Base-by-base conservation (phyloP, 1,140 invertebrate genomes). In the Diploscapter pachys region DNA sequence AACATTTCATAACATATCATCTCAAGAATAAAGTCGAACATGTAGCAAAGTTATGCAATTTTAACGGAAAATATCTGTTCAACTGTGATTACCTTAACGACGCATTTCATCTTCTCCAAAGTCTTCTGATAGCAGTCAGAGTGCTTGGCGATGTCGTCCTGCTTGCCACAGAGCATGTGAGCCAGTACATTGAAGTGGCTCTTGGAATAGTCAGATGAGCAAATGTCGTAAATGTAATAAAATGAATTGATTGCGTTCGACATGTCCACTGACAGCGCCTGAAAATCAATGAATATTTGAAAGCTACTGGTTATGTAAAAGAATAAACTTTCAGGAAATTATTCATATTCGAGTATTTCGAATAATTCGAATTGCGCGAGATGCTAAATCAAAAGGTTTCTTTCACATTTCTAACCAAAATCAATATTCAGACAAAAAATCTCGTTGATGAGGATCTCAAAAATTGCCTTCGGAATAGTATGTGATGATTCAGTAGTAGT, bases 51-150 rank as follows among this genome's bases (percentile, higher is more conserved):
- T 48, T 5, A 64, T 13, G 31, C 6, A 31, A 64, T 31, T 8
- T 31, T 31, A 31, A 31, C 31, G 31, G 31, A 31, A 31, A 31
- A 31, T 31, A 31, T 31, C 31, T 31, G 31, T 31, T 31, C 31
- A 31, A 31, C 31, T 31, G 31, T 31, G 31, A 31, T 31, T 9
- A 64, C 63, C 56, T 67, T 68, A 2, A 61, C 57, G 5, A 68
- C 63, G 62, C 73, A 82, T 53, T 73, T 76, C 57, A 63, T 64
- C 55, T 81, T 74, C 52, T 70, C 68, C 49, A 65, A 49, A 48
- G 71, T 67, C 76, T 75, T 82, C 69, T 71, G 73, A 52, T 65
- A 81, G 61, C 79, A 79, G 51, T 78, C 62, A 54, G 64, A 55
- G 54, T 64, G 59, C 48, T 74, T 74, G 13, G 73, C 73, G 56